Base-by-base conservation (phyloP, 2,888 invertebrate genomes). In the Macropis europaea region DNA sequence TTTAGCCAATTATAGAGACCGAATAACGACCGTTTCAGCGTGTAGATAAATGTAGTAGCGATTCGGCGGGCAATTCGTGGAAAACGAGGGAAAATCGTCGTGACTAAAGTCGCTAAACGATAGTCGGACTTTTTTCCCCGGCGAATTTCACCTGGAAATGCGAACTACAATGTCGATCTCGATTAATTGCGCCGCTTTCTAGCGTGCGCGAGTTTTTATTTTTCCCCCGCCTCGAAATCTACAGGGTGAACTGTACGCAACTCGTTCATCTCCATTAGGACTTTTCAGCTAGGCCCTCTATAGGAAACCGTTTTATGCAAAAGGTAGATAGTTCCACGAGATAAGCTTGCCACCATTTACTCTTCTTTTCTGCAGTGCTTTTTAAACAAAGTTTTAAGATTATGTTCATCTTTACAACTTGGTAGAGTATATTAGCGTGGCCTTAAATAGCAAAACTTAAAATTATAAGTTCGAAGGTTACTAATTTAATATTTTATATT, bases 141-240 rank as follows among this genome's bases (percentile, higher is more conserved):
- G 30, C n/a, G 26, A 69, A 64, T 64, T 69, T 64, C 68, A 69
- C 64, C 47, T 40, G 47, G 54, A 40, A 63, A 19, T 54, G 13
- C 34, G 40, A 30, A 63, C 40, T 26, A 67, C 67, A 67, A 67
- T 63, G 28, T 28, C n/a, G 9, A 40, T 45, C 40, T 50, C 64
- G 56, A 69, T 69, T 69, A 69, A 69, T 64, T 50, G 50, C 56
- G 11, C 43, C 64, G 56, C 56, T 69, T 64, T 69, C 64, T 64
- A 69, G 64, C 64, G 64, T 28, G 22, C 17, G 24, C 24, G 11
- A n/a, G 28, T 38, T 64, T 56, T 43, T 56, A 26, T 54, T 40
- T 15, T 42, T 24, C 40, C 15, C 13, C 32, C 26, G 34, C 2
- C 36, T 19, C 5, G 24, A 22, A 9, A n/a, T n/a, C 24, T 42